Base-by-base conservation (phyloP, 2,113 vertebrate genomes). In the Brevimyrus niger region DNA sequence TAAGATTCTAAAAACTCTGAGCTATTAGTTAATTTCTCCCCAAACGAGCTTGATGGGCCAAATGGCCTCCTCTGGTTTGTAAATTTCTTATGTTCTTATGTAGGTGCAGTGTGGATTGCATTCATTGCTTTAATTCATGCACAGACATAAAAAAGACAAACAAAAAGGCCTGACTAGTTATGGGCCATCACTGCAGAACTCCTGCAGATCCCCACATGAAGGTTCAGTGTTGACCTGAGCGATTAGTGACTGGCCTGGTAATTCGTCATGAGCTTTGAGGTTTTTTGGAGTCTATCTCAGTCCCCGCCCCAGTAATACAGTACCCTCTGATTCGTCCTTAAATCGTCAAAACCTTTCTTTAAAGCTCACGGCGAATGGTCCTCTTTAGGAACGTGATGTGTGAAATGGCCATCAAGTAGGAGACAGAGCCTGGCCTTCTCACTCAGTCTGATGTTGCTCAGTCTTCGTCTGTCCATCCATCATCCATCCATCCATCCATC, bases 231-330 rank as follows among this genome's bases (percentile, higher is more conserved):
- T 92, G 90, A 91, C 17, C 82, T 86, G 91, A 90, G 80, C 69
- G 88, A 58, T 89, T 91, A 92, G 91, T 90, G 91, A 92, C 89
- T 92, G 89, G 88, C 46, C 69, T 84, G 84, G 82, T 89, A 90
- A 91, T 61, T 88, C 85, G 73, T 87, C 23, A 4, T 51, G 19
- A 50, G 46, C 69, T 53, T 85, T 85, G n/a, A 89, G 19, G 55
- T 55, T 47, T 80, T 91, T 88, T 11, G 42, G 86, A 65, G 86
- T 80, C 73, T 50, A 90, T 76, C 61, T 90, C 84, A 35, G 42
- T 85, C 88, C 88, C 88, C 89, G 17, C 27, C 11, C 38, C 38
- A 44, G 38, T 86, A 88, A 90, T n/a, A n/a, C n/a, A n/a, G n/a
- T 87, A 89, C 86, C 42, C 69, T 90, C 88, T 90, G 89, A 92